These are phyloP conservation scores for Daphoenositta chrysoptera DNA, from an alignment of 2,113 vertebrate genomes.

Conservation along the genomic window DNA sequence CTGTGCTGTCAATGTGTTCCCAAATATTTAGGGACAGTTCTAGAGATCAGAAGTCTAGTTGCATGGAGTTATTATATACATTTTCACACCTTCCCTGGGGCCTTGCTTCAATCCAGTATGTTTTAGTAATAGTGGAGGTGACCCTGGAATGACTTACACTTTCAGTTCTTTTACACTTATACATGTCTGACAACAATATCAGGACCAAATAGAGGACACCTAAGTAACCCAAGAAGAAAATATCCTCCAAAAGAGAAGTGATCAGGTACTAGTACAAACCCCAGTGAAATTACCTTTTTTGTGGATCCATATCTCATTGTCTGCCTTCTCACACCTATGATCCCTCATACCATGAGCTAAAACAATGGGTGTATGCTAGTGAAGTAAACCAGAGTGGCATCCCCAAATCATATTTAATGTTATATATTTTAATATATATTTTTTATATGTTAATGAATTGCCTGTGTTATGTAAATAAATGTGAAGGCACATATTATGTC, in stretches of 20 bases:
- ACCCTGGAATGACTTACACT: not conserved
- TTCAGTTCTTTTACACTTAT: not conserved
- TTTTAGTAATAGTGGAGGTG: not conserved
- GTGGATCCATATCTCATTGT: not conserved
- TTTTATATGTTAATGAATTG: not conserved
- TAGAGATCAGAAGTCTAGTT: not conserved
- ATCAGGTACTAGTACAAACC: not conserved
- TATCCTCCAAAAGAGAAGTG: not conserved
- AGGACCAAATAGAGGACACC: not conserved
- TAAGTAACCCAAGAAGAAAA: not conserved
- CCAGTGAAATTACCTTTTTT: not conserved
- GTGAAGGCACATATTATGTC: not conserved
- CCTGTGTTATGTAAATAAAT: not conserved
- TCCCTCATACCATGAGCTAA: not conserved
- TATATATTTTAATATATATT: not conserved
- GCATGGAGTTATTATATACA: not conserved
- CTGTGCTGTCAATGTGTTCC: not conserved
- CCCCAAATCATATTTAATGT: not conserved
- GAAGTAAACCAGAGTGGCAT: not conserved
- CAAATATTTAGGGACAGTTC: not conserved
- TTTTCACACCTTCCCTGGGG: not conserved
- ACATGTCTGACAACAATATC: not conserved
- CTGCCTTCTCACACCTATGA: not conserved
- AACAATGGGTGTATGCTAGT: not conserved
- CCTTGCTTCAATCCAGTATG: not conserved